A percentile compares a stretch with the other conserved stretches of the same genome.
Conservation (phyloP, 1,140 invertebrate genomes). For the Tetramorium parvispinum region DNA sequence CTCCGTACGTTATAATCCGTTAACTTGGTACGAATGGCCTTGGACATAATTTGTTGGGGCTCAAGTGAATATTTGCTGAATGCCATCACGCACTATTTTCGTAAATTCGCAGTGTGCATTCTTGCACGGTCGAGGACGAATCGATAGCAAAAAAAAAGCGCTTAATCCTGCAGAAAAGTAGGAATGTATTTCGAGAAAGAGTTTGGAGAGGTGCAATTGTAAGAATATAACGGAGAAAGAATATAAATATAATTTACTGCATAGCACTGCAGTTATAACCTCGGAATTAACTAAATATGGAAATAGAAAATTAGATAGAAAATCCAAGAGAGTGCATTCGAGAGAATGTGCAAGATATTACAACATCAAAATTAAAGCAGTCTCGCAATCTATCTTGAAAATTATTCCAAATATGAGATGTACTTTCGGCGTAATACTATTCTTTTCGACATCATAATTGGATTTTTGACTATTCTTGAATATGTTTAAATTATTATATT, state of each 20-base stretch:
- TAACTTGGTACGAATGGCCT: neutral
- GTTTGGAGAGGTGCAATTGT: neutral
- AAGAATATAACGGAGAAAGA: neutral
- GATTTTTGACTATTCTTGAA: neutral
- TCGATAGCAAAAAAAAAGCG: constrained; percentile 11
- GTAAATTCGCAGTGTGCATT: constrained; percentile 61
- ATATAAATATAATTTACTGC: neutral
- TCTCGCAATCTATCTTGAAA: neutral
- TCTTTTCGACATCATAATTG: neutral
- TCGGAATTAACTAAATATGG: neutral
- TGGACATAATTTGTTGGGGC: constrained; percentile 62
- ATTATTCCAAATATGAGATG: neutral
- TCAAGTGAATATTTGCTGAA: constrained; percentile 69
- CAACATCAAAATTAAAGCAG: neutral
- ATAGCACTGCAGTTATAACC: neutral
- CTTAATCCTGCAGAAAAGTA: neutral
- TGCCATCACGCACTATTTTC: constrained; percentile 76
- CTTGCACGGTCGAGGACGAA: constrained; percentile 32
- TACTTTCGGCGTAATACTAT: neutral
- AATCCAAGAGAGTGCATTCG: neutral
- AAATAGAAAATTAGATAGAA: neutral
- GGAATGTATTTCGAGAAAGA: neutral
- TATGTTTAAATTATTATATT: neutral
- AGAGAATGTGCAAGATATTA: neutral
- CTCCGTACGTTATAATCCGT: neutral